Conservation (phyloP, 2,113 vertebrate genomes). For the Corydoras sp. region DNA sequence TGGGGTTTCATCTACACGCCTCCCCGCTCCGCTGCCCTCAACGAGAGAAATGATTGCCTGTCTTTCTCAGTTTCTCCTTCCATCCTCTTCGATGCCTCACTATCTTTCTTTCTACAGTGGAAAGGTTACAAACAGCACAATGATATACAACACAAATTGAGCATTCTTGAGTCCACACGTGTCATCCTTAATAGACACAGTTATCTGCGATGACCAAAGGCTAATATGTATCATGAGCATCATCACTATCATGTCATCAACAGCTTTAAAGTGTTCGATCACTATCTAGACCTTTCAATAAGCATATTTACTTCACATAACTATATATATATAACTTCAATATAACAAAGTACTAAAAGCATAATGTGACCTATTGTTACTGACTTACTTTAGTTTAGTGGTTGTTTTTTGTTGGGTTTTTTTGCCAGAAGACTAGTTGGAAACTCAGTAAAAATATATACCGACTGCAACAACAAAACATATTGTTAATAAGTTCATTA, state of each 20-base stretch:
- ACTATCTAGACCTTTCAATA: background rate
- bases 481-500: no score
- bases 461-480: no score
- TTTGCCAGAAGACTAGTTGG: no score
- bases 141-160: slow-evolving; percentile 32
- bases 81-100: slow-evolving; percentile 33
- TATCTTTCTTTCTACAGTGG: slow-evolving; percentile 34
- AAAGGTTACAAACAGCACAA: slow-evolving; percentile 45
- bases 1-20: slow-evolving; percentile 86
- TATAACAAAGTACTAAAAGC: no score
- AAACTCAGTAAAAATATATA: no score
- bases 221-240: slow-evolving; percentile 4
- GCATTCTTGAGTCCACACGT: slow-evolving; percentile 18
- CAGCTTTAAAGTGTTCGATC: background rate
- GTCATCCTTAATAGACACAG: slow-evolving; percentile 28
- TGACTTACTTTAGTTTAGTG: no score
- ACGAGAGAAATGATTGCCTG: slow-evolving; percentile 82
- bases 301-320: no score
- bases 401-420: no score
- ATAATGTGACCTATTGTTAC: no score
- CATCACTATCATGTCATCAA: slow-evolving; percentile 16
- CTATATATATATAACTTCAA: no score
- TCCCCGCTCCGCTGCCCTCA: slow-evolving; percentile 76
- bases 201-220: slow-evolving; percentile 34
- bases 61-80: slow-evolving; percentile 45